Evolutionary conservation across 2,888 invertebrate genomes (phyloP), one percentile per base, ranked within the genome.

Genomic region (Sarcophaga caerulescens): DNA sequence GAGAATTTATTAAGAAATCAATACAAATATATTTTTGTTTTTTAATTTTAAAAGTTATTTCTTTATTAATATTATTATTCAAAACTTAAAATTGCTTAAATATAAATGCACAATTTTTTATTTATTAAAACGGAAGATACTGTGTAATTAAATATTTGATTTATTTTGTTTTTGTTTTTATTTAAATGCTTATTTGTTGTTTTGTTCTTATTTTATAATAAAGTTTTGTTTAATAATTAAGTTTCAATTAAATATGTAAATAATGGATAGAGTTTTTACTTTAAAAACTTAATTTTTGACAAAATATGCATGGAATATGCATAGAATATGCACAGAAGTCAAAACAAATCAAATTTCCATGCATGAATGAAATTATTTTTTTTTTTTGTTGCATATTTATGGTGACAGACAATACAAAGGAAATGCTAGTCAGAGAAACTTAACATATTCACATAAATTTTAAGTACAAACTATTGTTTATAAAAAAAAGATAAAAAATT

Each of bases 81-180:
- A 86, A 84, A 86, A 86, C 86, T 84, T 84, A 75, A 74, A 68
- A 84, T 74, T 74, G 77, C 84, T 86, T 86, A 86, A 77, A 86
- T 77, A 44, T 84, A 81, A 70, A 86, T 84, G 81, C 81, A 81
- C 57, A 84, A 62, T 84, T 84, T 35, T 35, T 10, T 35, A 2
- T 35, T 17, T 81, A 60, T 19, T 10, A 62, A 85, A 86, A 84
- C 69, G 78, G 75, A 86, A 84, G 78, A 79, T 73, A 62, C n/a
- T 12, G 52, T 52, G 2, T 52, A 52, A 52, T 52, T 52, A 52
- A 52, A 45, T 85, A 45, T 68, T 25, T n/a, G 66, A 62, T 17
- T 8, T 35, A 8, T 1, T 35, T 35, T 35, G 1, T 8, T 35
- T 35, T 35, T 10, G 8, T 35, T 35, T 80, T 66, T 60, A 47